Evolutionary conservation across 2,888 invertebrate genomes (phyloP), one percentile per base, ranked within the genome.

Genomic region (Calliscelio sp.): DNA sequence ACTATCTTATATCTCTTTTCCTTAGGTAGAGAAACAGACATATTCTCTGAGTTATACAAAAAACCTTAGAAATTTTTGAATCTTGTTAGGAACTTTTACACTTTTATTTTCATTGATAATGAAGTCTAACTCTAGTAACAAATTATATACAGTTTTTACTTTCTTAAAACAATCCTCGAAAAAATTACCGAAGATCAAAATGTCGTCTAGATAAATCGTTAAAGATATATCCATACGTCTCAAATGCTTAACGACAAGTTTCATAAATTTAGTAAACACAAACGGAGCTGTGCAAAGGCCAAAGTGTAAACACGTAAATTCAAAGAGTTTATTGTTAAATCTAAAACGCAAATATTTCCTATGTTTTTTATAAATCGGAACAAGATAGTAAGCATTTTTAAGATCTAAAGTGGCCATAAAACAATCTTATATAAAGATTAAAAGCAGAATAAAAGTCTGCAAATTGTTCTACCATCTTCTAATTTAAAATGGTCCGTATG

Each of bases 401-500:
- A 70, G 16, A 25, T 70, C 70, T 2, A 84, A 2, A 10, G 44
- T 83, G n/a, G 77, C 57, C 75, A 81, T 81, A 38, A 51, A 81
- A 28, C 35, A 70, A 57, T 68, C 24, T 32, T 55, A 16, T 8
- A n/a, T n/a, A n/a, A n/a, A n/a, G n/a, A n/a, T n/a, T n/a, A n/a
- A n/a, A n/a, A n/a, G n/a, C n/a, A n/a, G n/a, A 18, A 53, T 0
- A 85, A 41, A 14, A 86, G 46, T 44, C 46, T 77, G 18, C 3
- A 20, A 0, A 70, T 66, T 2, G 63, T 78, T 66, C 79, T 74
- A 1, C 49, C 46, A 53, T 86, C 75, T 63, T 83, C 79, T 16
- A 85, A 51, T 38, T 85, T 85, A 28, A 85, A 86, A 53, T 86
- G 32, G 10, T 7, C 32, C 6, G 32, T 5, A 32, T 32, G 6